Evolutionary conservation across 2,113 vertebrate species (phyloP).

Genomic region (Probosciger aterrimus): DNA sequence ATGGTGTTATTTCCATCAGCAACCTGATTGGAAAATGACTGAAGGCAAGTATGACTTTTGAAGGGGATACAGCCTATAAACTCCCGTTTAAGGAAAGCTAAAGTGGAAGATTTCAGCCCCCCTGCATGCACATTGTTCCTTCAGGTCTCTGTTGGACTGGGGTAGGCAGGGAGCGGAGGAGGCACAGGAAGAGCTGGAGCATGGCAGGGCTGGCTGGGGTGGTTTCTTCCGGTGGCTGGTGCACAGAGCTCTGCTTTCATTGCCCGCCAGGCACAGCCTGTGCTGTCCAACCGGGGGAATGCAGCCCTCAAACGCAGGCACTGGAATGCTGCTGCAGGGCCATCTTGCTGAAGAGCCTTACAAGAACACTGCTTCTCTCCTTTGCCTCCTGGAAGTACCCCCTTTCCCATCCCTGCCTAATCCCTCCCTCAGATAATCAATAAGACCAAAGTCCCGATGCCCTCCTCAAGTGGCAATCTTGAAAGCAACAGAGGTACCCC

Average conservation of each 20-base stretch:
- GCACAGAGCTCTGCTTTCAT: neutral
- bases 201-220: neutral
- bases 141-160: neutral
- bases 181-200: rapidly evolving
- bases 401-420: neutral
- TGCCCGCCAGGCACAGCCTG: neutral
- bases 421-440: neutral
- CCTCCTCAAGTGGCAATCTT: neutral
- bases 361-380: neutral
- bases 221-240: neutral
- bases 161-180: neutral
- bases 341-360: neutral
- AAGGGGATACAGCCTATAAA: neutral
- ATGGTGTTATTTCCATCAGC: neutral
- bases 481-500: neutral
- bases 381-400: neutral
- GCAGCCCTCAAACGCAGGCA: neutral
- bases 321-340: neutral
- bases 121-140: neutral
- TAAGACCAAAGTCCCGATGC: neutral
- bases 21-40: neutral
- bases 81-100: neutral
- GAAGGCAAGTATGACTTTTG: neutral
- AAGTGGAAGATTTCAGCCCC: neutral
- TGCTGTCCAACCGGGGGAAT: neutral